Evolutionary conservation across 2,113 vertebrate genomes (phyloP).

Genomic region (Pseudorasbora parva): DNA sequence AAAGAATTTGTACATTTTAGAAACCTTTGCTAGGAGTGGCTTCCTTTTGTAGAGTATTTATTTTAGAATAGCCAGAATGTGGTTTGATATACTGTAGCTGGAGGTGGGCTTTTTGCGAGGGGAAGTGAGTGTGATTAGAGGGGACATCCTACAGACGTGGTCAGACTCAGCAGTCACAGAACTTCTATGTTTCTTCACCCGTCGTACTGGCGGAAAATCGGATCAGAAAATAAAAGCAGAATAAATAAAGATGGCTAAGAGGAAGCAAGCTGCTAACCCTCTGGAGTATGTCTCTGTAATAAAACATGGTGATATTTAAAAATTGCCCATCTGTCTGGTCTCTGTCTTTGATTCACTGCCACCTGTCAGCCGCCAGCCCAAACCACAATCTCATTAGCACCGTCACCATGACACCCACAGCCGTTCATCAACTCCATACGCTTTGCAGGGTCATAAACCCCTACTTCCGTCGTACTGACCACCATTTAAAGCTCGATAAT

Average conservation of each 20-base stretch:
- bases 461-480: neutral
- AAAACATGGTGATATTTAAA: slow-evolving; percentile 74
- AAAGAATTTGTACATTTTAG: slow-evolving; percentile 83
- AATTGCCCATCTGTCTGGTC: slow-evolving; percentile 52
- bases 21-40: slow-evolving; percentile 69
- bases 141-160: neutral
- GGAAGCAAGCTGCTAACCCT: slow-evolving; percentile 65
- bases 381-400: slow-evolving; percentile 66
- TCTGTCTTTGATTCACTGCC: slow-evolving; percentile 65
- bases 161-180: neutral
- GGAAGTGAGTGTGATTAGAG: neutral
- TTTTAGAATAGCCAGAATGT: slow-evolving; percentile 80
- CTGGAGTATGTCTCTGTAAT: slow-evolving; percentile 73
- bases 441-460: slow-evolving; percentile 52
- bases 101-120: neutral
- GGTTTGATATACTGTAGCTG: slow-evolving; percentile 39
- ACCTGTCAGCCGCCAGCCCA: slow-evolving; percentile 61
- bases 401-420: slow-evolving; percentile 59
- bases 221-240: slow-evolving; percentile 13
- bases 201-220: neutral
- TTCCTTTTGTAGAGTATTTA: slow-evolving; percentile 88
- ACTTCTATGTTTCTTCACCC: neutral
- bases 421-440: slow-evolving; percentile 64
- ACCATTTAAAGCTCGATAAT: neutral
- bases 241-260: slow-evolving; percentile 44